Evolutionary conservation across 2,888 invertebrate genomes (phyloP).

Genomic region (Drosophila differens): DNA sequence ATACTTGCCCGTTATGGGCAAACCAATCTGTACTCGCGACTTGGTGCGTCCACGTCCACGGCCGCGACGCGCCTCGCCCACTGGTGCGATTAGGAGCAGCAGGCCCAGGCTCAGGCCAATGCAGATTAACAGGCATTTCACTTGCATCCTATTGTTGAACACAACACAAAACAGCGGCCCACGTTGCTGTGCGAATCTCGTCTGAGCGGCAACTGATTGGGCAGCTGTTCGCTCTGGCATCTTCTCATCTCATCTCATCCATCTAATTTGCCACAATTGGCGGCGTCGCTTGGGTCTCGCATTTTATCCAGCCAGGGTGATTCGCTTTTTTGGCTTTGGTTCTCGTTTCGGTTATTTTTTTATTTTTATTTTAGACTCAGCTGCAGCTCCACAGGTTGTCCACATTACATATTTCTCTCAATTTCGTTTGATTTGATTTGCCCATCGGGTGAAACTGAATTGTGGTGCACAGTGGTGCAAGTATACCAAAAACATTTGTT

Average conservation of each 20-base stretch:
- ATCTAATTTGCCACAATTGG: constrained; percentile 79
- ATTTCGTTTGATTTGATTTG: constrained; percentile 76
- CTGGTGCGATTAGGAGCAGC: constrained; percentile 83
- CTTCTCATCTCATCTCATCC: constrained; percentile 25
- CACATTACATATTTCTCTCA: constrained; percentile 56
- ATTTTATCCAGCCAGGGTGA: constrained; percentile 36
- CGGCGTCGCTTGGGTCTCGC: constrained; percentile 44
- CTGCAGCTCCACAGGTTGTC: constrained; percentile 54
- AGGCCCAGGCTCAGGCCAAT: constrained; percentile 83
- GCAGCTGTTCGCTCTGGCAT: constrained; percentile 29
- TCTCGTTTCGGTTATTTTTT: constrained; percentile 9
- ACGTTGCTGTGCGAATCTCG: constrained; percentile 73
- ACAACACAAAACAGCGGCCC: constrained; percentile 6
- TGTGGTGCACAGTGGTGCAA: constrained; percentile 56
- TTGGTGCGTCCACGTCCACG: constrained; percentile 90
- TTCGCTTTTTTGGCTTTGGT: constrained; percentile 4
- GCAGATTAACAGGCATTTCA: constrained; percentile 74
- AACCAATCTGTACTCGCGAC: constrained; percentile 93
- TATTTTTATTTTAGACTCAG: constrained; percentile 21
- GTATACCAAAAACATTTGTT: neutral
- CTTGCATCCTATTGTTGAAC: constrained; percentile 72
- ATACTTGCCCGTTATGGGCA: constrained; percentile 95
- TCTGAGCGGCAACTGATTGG: constrained; percentile 72
- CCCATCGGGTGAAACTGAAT: constrained; percentile 36
- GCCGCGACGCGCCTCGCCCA: constrained; percentile 88